A percentile compares a stretch with the other conserved stretches of the same genome.
Conservation (phyloP, 1,140 invertebrate species). For the Paraescarpia echinospica region DNA sequence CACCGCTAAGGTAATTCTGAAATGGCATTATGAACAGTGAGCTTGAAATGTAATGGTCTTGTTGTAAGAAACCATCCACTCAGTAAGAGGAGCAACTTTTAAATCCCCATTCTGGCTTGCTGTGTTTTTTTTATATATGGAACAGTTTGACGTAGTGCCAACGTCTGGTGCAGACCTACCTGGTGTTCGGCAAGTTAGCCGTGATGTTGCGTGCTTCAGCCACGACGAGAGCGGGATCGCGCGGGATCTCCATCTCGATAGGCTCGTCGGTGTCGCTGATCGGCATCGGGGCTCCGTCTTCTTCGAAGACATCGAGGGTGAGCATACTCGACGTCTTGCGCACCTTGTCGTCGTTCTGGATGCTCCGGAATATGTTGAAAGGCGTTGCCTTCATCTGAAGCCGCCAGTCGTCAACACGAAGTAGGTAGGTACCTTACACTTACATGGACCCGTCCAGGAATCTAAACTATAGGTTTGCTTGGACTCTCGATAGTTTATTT, state of each 20-base stretch:
- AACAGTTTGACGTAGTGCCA: no score
- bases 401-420: not conserved
- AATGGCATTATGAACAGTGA: no score
- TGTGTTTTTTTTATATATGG: no score
- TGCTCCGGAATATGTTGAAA: slow-evolving; percentile 16
- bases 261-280: slow-evolving; percentile 34
- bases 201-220: not conserved
- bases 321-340: slow-evolving; percentile 22
- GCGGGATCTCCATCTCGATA: slow-evolving; percentile 38
- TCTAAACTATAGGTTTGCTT: not conserved
- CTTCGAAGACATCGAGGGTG: slow-evolving; percentile 38
- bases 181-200: slow-evolving; percentile 26
- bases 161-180: slow-evolving; percentile 29
- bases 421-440: slow-evolving; percentile 4
- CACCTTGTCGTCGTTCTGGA: slow-evolving; percentile 15
- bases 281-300: slow-evolving; percentile 31
- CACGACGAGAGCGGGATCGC: slow-evolving; percentile 28
- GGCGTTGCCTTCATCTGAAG: not conserved
- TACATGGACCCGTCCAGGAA: no score
- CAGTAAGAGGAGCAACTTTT: no score
- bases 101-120: no score
- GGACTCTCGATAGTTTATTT: not conserved
- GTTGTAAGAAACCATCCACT: no score
- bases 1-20: no score
- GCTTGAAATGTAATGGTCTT: no score